These are phyloP conservation scores for Xenopus petersii DNA, from an alignment of 2,797 vertebrate species.

Conservation along the genomic window DNA sequence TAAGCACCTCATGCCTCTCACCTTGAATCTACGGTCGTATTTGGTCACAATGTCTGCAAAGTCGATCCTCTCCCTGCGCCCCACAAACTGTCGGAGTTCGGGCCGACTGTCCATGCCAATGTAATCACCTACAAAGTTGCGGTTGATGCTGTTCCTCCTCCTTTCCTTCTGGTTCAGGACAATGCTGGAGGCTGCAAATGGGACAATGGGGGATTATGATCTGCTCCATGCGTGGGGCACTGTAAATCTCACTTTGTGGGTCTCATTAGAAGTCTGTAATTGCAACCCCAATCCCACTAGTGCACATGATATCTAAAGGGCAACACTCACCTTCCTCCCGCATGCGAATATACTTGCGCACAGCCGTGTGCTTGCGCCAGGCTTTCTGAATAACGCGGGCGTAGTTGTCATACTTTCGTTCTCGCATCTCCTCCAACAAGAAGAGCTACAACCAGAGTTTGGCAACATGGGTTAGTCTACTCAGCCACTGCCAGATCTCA, in stretches of 20 bases:
- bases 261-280: no score
- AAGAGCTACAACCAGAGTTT: slow-evolving; percentile 66
- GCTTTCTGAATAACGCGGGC: slow-evolving; percentile 81
- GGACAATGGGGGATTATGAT: no score
- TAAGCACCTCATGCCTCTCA: slow-evolving; percentile 37
- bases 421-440: slow-evolving; percentile 81
- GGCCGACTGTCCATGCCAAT: slow-evolving; percentile 74
- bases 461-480: no score
- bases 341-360: slow-evolving; percentile 80
- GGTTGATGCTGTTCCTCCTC: slow-evolving; percentile 77
- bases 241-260: no score
- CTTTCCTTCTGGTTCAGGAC: slow-evolving; percentile 80
- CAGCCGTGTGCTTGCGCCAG: slow-evolving; percentile 78
- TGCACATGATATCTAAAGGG: no score
- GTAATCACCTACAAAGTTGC: slow-evolving; percentile 82
- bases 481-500: no score
- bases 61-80: slow-evolving; percentile 76
- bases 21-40: slow-evolving; percentile 77
- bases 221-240: no score
- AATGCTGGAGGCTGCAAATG: slow-evolving; percentile 70
- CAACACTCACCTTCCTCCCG: slow-evolving; percentile 73
- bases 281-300: slow-evolving; percentile 71
- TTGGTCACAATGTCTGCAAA: slow-evolving; percentile 77
- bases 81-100: slow-evolving; percentile 74
- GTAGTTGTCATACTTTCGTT: slow-evolving; percentile 76